phyloP scores from a whole-genome alignment of 2,113 vertebrate genomes.

The Cervus canadensis region DNA sequence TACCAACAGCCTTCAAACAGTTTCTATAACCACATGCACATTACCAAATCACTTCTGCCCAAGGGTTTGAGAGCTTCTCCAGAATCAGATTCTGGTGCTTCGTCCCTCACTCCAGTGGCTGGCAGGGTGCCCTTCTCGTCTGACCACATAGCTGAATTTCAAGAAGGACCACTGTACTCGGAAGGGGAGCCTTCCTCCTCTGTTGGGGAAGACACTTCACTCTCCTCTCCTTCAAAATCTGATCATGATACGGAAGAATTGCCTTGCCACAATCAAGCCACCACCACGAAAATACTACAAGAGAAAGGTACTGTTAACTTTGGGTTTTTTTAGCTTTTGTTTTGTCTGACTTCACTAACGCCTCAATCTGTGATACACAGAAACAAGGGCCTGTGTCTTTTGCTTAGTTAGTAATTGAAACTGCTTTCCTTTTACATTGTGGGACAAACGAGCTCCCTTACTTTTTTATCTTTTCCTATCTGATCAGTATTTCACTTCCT shows the following conservation, averaged over 20 bases:
- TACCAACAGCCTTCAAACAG: conserved; percentile 83
- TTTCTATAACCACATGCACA: conserved; percentile 81
- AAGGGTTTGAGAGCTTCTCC: conserved; percentile 81
- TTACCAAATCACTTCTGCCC: conserved; percentile 82
- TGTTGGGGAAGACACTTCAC: conserved; percentile 67
- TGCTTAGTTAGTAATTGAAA: neutral
- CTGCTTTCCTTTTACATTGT: neutral
- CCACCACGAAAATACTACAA: conserved; percentile 69
- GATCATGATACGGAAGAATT: conserved; percentile 81
- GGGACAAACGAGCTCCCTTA: neutral
- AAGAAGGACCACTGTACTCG: conserved; percentile 64
- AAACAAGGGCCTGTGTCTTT: neutral
- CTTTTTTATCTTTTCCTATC: neutral
- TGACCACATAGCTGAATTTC: conserved; percentile 76
- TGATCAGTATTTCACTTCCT: neutral
- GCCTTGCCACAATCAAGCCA: conserved; percentile 75
- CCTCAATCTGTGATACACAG: neutral
- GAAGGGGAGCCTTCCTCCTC: conserved; percentile 67
- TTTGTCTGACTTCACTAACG: neutral
- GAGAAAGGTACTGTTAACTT: conserved; percentile 77
- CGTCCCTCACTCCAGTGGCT: conserved; percentile 78
- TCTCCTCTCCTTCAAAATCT: conserved; percentile 79
- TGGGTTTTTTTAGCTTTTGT: neutral
- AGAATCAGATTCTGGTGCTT: conserved; percentile 84
- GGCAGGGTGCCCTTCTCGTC: conserved; percentile 78